These are phyloP conservation scores for Epizoanthus rinbou DNA, from an alignment of 92 coral and sea anemone genomes.

Conservation along the genomic window DNA sequence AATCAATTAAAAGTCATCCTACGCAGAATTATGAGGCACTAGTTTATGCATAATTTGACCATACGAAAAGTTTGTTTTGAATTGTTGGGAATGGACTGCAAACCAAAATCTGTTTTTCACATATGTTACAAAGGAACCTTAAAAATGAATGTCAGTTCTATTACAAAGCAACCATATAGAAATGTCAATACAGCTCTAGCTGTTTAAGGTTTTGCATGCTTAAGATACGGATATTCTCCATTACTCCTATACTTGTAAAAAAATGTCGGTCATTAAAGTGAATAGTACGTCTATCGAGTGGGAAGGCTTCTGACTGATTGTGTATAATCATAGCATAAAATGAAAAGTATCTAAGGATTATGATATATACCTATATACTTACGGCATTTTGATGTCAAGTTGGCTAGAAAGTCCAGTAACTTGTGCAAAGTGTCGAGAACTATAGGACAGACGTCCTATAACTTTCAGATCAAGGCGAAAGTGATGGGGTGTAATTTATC, in stretches of 20 bases:
- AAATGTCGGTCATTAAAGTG: not conserved
- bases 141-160: not conserved
- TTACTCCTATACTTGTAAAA: not conserved
- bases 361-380: not conserved
- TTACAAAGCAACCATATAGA: not conserved
- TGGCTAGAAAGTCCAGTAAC: not conserved
- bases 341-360: not conserved
- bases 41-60: too few species aligned
- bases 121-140: not conserved
- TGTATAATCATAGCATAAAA: not conserved
- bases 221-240: not conserved
- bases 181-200: not conserved
- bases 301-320: not conserved
- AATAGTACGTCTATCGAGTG: not conserved
- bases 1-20: too few species aligned
- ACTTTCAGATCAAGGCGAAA: not conserved
- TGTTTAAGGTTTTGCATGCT: not conserved
- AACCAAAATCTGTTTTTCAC: not conserved
- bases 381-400: constrained; percentile 8
- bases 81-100: too few species aligned
- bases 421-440: not conserved
- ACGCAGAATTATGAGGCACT: too few species aligned
- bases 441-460: not conserved
- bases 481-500: not conserved
- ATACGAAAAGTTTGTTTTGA: too few species aligned